Conservation (phyloP, 2,113 vertebrate species). For the Willisornis vidua region DNA sequence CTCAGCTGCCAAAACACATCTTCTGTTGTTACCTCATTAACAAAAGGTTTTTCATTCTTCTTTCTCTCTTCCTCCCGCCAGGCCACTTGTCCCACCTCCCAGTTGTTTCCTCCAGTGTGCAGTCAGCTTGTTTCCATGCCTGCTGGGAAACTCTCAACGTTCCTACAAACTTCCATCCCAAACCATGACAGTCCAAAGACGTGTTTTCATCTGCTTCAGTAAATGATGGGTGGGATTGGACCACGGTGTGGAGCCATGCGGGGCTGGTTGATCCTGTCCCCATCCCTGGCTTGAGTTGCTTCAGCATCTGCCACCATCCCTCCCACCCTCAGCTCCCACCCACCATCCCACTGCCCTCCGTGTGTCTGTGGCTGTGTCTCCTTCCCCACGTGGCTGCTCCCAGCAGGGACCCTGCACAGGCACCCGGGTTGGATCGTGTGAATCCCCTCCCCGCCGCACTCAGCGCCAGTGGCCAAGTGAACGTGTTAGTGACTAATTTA, state of each 20-base stretch:
- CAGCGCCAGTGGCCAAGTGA: not conserved
- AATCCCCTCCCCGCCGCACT: not conserved
- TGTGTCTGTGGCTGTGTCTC: rapidly evolving
- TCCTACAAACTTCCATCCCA: not conserved
- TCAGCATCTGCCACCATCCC: not conserved
- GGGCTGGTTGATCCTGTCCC: not conserved
- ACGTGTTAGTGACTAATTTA: not conserved
- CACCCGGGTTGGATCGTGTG: rapidly evolving
- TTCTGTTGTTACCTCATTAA: not conserved
- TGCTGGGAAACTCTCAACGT: not conserved
- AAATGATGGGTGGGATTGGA: rapidly evolving
- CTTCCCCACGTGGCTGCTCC: rapidly evolving
- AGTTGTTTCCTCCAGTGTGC: not conserved
- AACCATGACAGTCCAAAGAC: not conserved
- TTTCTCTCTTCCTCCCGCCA: not conserved
- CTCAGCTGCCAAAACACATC: not conserved
- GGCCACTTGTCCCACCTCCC: not conserved
- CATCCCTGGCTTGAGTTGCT: not conserved
- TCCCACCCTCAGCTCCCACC: not conserved
- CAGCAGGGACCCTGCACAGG: not conserved
- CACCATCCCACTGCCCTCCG: rapidly evolving
- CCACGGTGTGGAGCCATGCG: rapidly evolving
- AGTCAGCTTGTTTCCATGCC: not conserved
- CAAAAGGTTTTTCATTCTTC: not conserved
- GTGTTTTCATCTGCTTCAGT: not conserved